These are phyloP conservation scores for Chrysochloris asiatica DNA, from an alignment of 2,113 vertebrate species.

Conservation along the genomic window DNA sequence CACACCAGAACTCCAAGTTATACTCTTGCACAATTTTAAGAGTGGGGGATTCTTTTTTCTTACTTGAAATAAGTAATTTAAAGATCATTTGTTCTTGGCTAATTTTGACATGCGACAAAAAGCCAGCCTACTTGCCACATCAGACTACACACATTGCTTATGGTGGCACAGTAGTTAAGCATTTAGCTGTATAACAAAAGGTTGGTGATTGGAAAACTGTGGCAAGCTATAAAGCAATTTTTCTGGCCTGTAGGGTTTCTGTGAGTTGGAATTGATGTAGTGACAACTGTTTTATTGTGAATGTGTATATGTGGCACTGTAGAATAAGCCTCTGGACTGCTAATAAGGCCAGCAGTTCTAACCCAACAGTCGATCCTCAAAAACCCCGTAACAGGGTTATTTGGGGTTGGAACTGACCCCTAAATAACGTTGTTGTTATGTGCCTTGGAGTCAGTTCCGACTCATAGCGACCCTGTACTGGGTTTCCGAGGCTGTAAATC, in stretches of 20 bases:
- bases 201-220: neutral
- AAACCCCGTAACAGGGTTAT: too few relatives aligned
- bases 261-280: neutral
- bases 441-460: too few relatives aligned
- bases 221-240: neutral
- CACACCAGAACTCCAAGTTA: too few relatives aligned
- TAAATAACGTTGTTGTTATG: too few relatives aligned
- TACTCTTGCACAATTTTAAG: neutral
- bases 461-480: too few relatives aligned
- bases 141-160: neutral
- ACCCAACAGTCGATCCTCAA: too few relatives aligned
- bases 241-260: neutral
- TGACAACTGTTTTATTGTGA: too few relatives aligned
- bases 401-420: too few relatives aligned
- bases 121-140: neutral
- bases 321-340: too few relatives aligned
- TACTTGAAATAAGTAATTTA: neutral
- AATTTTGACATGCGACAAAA: neutral
- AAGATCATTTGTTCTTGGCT: neutral
- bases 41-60: neutral
- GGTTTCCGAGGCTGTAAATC: too few relatives aligned
- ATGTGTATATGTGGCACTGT: too few relatives aligned
- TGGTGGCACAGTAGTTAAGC: neutral
- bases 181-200: neutral
- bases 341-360: too few relatives aligned